Percentiles rank a stretch among this genome's conserved stretches.
phyloP scores from a whole-genome alignment of 2,797 vertebrate genomes.

The Naso thynnoides region DNA sequence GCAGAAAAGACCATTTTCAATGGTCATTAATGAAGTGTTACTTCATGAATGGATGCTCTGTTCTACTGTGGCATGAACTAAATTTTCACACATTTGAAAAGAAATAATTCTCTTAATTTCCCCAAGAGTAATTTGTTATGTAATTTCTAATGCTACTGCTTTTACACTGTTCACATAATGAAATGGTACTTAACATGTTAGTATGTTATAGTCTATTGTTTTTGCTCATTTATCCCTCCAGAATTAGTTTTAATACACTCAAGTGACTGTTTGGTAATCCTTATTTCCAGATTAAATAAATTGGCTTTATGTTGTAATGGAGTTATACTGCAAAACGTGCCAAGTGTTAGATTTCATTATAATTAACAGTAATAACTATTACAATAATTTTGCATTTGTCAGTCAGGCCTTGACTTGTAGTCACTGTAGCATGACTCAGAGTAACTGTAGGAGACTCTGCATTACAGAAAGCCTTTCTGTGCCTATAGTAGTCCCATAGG shows the following conservation, averaged over 20 bases:
- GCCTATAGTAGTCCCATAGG: not conserved
- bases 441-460: not conserved
- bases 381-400: not conserved
- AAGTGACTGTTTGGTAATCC: not conserved
- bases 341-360: not conserved
- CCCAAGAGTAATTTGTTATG: too few species aligned
- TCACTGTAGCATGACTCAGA: not conserved
- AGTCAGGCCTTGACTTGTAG: not conserved
- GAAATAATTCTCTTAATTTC: not conserved
- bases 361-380: too few species aligned
- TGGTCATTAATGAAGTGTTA: not conserved
- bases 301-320: not conserved
- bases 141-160: not conserved
- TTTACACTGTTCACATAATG: not conserved
- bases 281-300: not conserved
- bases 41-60: not conserved
- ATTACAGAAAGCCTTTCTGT: not conserved
- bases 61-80: not conserved
- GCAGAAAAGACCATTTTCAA: not conserved
- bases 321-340: not conserved
- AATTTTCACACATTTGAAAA: not conserved
- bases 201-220: not conserved
- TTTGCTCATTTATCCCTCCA: not conserved
- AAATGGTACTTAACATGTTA: not conserved
- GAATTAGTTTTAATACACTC: not conserved